Percentiles rank a stretch among this genome's conserved stretches.
phyloP scores from a whole-genome alignment of 2,888 invertebrate genomes.

The Lasioglossum leucozonium region DNA sequence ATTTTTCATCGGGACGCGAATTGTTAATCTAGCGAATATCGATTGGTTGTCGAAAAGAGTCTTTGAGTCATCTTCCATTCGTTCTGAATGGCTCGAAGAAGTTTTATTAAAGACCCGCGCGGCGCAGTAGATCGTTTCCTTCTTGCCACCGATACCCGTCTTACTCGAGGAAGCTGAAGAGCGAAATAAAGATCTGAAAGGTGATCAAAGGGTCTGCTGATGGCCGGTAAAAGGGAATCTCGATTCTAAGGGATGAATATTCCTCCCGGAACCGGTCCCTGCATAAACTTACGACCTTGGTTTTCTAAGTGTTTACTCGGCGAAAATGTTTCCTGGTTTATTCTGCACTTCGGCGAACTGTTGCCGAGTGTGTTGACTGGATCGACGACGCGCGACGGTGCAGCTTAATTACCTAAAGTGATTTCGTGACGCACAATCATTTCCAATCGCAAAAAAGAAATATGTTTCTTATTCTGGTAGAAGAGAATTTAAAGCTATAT shows the following conservation, averaged over 20 bases:
- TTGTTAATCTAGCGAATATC: background rate
- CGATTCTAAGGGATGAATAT: slow-evolving; percentile 19
- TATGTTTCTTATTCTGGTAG: too few species aligned
- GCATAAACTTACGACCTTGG: slow-evolving; percentile 13
- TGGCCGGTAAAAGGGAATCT: slow-evolving; percentile 31
- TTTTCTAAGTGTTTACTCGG: slow-evolving; percentile 5
- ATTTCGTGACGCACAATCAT: background rate
- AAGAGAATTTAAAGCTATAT: background rate
- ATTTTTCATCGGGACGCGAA: background rate
- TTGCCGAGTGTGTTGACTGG: background rate
- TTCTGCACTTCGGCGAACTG: background rate
- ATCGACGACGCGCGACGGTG: background rate
- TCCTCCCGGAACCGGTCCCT: background rate
- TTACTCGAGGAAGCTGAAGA: slow-evolving; percentile 8
- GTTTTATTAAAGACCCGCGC: slow-evolving; percentile 34
- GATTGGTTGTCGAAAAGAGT: background rate
- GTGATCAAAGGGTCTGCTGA: slow-evolving; percentile 46
- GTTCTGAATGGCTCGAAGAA: slow-evolving; percentile 24
- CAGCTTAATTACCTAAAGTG: background rate
- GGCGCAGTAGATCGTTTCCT: slow-evolving; percentile 26
- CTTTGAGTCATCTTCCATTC: slow-evolving; percentile 24
- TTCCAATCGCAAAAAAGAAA: too few species aligned
- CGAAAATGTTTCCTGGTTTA: background rate
- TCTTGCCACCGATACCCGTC: slow-evolving; percentile 10
- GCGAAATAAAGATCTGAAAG: slow-evolving; percentile 18